Evolutionary conservation across 2,888 invertebrate species (phyloP).

Genomic region (Lithophane socia): DNA sequence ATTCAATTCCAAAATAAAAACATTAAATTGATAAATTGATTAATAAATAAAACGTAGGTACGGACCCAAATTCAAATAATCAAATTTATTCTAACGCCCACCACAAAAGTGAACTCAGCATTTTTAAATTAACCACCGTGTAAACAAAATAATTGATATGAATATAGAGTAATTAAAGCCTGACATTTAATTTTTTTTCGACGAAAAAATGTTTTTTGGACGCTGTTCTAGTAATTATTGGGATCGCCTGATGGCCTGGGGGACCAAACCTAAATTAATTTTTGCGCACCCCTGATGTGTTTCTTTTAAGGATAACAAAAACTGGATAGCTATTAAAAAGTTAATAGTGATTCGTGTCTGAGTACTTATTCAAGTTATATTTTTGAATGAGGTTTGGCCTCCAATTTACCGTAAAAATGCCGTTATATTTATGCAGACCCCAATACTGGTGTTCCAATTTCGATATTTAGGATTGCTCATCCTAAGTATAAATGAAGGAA

Average conservation of each 20-base stretch:
- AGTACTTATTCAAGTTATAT: background rate
- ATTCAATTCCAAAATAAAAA: conserved; percentile 13
- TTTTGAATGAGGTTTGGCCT: background rate
- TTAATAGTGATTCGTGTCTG: conserved; percentile 19
- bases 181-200: conserved; percentile 51
- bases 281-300: conserved; percentile 23
- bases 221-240: conserved; percentile 56
- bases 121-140: conserved; percentile 55
- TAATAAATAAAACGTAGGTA: conserved; percentile 44
- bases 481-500: too few relatives aligned
- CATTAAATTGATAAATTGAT: conserved; percentile 38
- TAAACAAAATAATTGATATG: conserved; percentile 60
- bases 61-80: conserved; percentile 30
- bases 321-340: conserved; percentile 5
- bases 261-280: conserved; percentile 37
- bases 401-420: background rate
- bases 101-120: conserved; percentile 19
- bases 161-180: conserved; percentile 60
- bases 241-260: conserved; percentile 30
- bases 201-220: conserved; percentile 11
- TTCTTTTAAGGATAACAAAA: conserved; percentile 35
- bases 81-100: conserved; percentile 39
- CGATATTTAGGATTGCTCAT: background rate
- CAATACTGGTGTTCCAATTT: background rate
- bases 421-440: background rate